Conservation (phyloP, 2,113 vertebrate species). For the Uria lomvia region DNA sequence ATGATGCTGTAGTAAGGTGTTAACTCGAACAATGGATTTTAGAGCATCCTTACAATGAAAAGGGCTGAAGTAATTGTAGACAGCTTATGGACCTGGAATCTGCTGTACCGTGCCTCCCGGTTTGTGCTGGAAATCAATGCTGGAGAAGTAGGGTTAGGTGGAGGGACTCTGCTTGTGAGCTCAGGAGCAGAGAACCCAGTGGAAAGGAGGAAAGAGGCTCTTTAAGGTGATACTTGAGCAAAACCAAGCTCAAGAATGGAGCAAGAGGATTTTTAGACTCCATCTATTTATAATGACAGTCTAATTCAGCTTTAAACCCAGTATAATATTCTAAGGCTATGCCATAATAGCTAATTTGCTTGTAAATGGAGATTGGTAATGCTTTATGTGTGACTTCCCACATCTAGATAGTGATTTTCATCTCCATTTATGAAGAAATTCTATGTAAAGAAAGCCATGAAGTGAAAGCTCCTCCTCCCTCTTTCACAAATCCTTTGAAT, state of each 20-base stretch:
- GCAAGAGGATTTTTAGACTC: not conserved
- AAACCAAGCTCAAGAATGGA: not conserved
- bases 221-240: not conserved
- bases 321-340: not conserved
- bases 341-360: slow-evolving; percentile 13
- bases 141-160: not conserved
- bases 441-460: not conserved
- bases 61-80: not conserved
- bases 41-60: not conserved
- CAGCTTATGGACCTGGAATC: not conserved
- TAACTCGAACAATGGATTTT: not conserved
- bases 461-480: not conserved
- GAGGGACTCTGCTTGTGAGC: not conserved
- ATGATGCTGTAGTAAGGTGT: not conserved
- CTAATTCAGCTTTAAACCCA: not conserved
- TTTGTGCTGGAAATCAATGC: not conserved
- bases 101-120: not conserved
- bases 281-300: not conserved
- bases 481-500: not conserved
- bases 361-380: slow-evolving; percentile 8
- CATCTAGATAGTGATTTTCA: not conserved
- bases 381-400: not conserved
- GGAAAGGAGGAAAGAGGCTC: not conserved
- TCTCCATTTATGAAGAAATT: slow-evolving; percentile 19
- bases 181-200: not conserved